Percentiles rank a stretch among this genome's conserved stretches.
Conservation (phyloP, 1,140 invertebrate genomes). For the Solen grandis region DNA sequence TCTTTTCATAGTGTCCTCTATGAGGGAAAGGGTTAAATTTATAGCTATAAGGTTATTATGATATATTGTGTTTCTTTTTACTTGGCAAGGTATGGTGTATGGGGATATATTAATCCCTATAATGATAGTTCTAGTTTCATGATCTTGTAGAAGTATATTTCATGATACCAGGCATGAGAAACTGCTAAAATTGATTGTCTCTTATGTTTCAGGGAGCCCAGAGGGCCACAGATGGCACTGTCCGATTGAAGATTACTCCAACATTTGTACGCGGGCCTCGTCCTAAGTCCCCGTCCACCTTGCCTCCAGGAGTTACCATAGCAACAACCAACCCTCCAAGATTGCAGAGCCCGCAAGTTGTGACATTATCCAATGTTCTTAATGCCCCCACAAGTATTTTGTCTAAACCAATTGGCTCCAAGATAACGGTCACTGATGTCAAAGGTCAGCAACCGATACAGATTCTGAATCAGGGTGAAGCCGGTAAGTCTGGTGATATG, state of each 20-base stretch:
- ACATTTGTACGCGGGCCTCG: neutral
- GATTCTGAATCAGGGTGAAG: neutral
- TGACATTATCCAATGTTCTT: constrained; percentile 8
- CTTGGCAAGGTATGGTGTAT: no score
- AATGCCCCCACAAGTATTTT: neutral
- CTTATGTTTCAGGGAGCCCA: neutral
- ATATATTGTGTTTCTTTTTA: no score
- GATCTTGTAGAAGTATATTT: no score
- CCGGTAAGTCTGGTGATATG: neutral
- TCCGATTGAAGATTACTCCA: constrained; percentile 21
- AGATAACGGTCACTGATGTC: neutral
- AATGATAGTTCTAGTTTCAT: no score
- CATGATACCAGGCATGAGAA: no score
- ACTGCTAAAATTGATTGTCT: no score
- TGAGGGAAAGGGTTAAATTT: no score
- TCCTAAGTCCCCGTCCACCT: constrained; percentile 13
- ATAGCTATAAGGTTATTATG: no score
- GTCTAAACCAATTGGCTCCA: neutral
- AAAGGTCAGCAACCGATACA: neutral
- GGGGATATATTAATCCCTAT: no score
- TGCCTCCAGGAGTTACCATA: neutral
- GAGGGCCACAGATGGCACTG: constrained; percentile 35
- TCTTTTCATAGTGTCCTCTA: no score
- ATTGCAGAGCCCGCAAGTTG: constrained; percentile 28
- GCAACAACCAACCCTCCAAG: constrained; percentile 9